Conservation (phyloP, 2,113 vertebrate genomes). For the Paedocypris sp. region DNA sequence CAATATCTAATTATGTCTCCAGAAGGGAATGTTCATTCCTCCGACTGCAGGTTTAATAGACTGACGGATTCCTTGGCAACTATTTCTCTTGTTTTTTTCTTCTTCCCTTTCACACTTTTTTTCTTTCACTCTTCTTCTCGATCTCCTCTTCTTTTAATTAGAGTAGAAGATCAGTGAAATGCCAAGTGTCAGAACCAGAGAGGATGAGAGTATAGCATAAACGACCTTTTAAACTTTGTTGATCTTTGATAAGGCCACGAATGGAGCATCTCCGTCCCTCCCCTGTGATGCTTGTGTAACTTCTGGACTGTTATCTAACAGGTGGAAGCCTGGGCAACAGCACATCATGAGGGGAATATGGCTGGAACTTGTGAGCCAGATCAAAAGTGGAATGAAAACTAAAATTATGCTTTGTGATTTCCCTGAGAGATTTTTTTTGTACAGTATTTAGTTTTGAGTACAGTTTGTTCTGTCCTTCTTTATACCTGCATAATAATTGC, state of each 20-base stretch:
- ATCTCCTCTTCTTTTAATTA: constrained; percentile 38
- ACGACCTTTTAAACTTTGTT: constrained; percentile 37
- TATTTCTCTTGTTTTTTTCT: constrained; percentile 16
- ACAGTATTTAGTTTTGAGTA: no score
- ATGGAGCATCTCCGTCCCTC: constrained; percentile 3
- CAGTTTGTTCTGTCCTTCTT: no score
- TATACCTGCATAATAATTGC: no score
- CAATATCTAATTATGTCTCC: constrained; percentile 27
- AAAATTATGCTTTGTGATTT: background rate
- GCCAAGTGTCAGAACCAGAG: constrained; percentile 39
- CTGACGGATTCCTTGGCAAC: constrained; percentile 31
- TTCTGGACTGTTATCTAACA: background rate
- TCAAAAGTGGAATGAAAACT: background rate
- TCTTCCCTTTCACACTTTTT: background rate
- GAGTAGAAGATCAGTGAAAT: constrained; percentile 40
- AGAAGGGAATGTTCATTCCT: constrained; percentile 21
- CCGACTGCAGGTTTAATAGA: constrained; percentile 23
- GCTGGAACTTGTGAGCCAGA: background rate
- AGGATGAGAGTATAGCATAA: constrained; percentile 34
- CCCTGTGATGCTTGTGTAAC: background rate
- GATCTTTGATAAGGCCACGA: constrained; percentile 38
- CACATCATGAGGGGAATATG: background rate
- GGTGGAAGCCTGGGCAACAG: background rate
- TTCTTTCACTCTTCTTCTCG: constrained; percentile 13
- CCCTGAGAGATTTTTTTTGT: no score